A percentile compares a stretch with the other conserved stretches of the same genome.
phyloP scores from a whole-genome alignment of 2,797 vertebrate genomes.

The Gymnodraco acuticeps region DNA sequence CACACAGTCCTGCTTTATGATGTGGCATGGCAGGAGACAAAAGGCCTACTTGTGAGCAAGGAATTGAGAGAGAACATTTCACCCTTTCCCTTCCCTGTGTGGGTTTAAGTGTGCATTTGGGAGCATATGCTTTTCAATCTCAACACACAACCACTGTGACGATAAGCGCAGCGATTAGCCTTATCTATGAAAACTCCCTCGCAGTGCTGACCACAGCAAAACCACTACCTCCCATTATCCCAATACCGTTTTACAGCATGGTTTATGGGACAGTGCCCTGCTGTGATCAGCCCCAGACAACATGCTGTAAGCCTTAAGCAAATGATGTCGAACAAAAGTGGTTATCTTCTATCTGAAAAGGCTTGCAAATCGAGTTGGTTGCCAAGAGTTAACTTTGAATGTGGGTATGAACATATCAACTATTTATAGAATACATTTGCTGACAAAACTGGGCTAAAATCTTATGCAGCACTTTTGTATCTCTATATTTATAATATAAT shows the following conservation, averaged over 20 bases:
- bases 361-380: slow-evolving; percentile 12
- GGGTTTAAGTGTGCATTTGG: slow-evolving; percentile 46
- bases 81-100: slow-evolving; percentile 54
- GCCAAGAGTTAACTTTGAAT: slow-evolving; percentile 34
- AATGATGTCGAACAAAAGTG: slow-evolving; percentile 54
- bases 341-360: slow-evolving; percentile 44
- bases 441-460: slow-evolving; percentile 12
- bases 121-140: slow-evolving; percentile 74
- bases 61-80: slow-evolving; percentile 52
- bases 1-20: slow-evolving; percentile 29
- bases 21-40: slow-evolving; percentile 57
- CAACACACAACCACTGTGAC: slow-evolving; percentile 61
- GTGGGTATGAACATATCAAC: slow-evolving; percentile 27
- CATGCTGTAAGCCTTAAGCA: slow-evolving; percentile 46
- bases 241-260: slow-evolving; percentile 72
- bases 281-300: slow-evolving; percentile 65
- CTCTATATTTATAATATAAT: neutral
- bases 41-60: slow-evolving; percentile 42
- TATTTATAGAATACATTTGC: slow-evolving; percentile 12
- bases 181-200: slow-evolving; percentile 78
- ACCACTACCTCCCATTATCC: slow-evolving; percentile 67
- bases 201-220: slow-evolving; percentile 78
- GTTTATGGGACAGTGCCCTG: slow-evolving; percentile 66
- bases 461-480: neutral
- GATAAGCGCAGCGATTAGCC: slow-evolving; percentile 77